Percentiles rank a stretch among this genome's conserved stretches.
These are phyloP conservation scores for Aptenodytes patagonicus DNA, from an alignment of 2,113 vertebrate species.

Conservation along the genomic window DNA sequence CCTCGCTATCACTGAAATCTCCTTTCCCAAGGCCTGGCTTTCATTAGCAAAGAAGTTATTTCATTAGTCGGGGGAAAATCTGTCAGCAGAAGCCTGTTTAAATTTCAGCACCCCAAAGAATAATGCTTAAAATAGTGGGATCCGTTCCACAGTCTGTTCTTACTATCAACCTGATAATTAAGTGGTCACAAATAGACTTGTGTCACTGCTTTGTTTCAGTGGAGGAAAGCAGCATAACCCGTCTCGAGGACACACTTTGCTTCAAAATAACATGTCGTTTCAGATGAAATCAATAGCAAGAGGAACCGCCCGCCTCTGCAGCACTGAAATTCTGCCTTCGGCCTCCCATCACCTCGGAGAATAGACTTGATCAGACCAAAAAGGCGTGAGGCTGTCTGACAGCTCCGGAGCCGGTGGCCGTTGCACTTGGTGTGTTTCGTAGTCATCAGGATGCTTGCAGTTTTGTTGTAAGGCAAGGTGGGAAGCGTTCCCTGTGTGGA, in stretches of 20 bases:
- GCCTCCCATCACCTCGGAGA: not conserved
- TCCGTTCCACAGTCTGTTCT: not conserved
- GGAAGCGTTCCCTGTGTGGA: rapidly evolving
- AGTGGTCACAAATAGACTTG: slow-evolving; percentile 5
- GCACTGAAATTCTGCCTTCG: not conserved
- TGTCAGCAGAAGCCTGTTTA: slow-evolving; percentile 51
- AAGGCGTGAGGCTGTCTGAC: not conserved
- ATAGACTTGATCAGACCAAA: not conserved
- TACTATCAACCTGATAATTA: slow-evolving; percentile 32
- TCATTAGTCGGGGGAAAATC: not conserved
- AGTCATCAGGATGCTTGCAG: not conserved
- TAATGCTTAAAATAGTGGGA: slow-evolving; percentile 32
- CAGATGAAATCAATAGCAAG: not conserved
- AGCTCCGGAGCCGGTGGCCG: not conserved
- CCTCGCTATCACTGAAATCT: not conserved
- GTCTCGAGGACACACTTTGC: not conserved
- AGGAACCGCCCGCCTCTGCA: not conserved
- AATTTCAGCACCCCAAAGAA: slow-evolving; percentile 62
- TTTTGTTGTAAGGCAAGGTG: not conserved
- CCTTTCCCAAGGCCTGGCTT: slow-evolving; percentile 31
- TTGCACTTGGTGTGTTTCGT: not conserved
- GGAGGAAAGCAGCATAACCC: not conserved
- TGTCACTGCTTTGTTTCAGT: not conserved
- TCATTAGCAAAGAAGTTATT: slow-evolving; percentile 48
- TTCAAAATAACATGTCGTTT: not conserved